These are phyloP conservation scores for Blastobasis adustella DNA, from an alignment of 2,888 invertebrate species.

Conservation along the genomic window DNA sequence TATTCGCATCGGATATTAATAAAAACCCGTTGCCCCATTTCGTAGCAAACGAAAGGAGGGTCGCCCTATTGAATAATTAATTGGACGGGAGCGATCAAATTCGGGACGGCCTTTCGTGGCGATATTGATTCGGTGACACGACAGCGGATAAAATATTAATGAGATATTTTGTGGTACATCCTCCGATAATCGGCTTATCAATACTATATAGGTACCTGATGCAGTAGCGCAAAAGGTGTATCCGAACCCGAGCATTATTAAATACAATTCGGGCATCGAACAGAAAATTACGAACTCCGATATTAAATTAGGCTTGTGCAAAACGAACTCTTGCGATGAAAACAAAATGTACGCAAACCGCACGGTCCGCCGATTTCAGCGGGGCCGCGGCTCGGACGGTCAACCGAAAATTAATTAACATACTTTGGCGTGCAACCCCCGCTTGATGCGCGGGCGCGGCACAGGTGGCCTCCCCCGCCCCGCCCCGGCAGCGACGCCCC, in stretches of 20 bases:
- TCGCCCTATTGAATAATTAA: conserved; percentile 56
- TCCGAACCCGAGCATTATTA: too few species aligned
- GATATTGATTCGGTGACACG: conserved; percentile 16
- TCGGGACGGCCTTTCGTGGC: conserved; percentile 28
- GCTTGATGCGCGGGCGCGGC: conserved; percentile 13
- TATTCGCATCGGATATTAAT: conserved; percentile 24
- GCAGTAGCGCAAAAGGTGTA: too few species aligned
- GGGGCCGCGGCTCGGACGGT: conserved; percentile 53
- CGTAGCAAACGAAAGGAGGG: conserved; percentile 28
- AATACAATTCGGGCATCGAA: too few species aligned
- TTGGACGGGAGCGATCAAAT: conserved; percentile 42
- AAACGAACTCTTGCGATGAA: conserved; percentile 46
- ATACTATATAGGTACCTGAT: too few species aligned
- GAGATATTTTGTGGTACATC: too few species aligned
- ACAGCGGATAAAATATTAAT: not conserved
- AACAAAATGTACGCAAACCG: conserved; percentile 64
- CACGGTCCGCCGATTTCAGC: conserved; percentile 62
- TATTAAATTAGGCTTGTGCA: conserved; percentile 22
- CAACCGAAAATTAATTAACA: conserved; percentile 75
- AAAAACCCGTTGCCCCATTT: conserved; percentile 44
- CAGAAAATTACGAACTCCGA: not conserved
- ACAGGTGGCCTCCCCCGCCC: conserved; percentile 45
- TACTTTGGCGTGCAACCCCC: conserved; percentile 68
- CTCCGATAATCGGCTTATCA: too few species aligned
- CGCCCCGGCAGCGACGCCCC: conserved; percentile 30